A percentile compares a stretch with the other conserved stretches of the same genome.
These are phyloP conservation scores for Penaeus indicus DNA, from an alignment of 1,140 invertebrate species.

Conservation along the genomic window DNA sequence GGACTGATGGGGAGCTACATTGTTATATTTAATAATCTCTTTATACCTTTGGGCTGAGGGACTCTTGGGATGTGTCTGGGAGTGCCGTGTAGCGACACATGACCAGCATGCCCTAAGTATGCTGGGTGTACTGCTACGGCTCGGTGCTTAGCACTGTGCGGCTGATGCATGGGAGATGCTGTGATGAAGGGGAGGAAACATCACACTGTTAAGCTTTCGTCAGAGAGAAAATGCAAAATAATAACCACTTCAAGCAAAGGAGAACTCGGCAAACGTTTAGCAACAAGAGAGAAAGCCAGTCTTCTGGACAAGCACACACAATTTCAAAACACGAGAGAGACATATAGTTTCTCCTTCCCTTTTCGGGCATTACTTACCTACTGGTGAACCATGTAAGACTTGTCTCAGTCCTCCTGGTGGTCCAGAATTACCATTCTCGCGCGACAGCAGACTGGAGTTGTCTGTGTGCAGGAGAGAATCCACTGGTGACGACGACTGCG, in stretches of 20 bases:
- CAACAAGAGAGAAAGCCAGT: too few relatives aligned
- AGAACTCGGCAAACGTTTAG: too few relatives aligned
- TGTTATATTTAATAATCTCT: too few relatives aligned
- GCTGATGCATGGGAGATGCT: slow-evolving; percentile 55
- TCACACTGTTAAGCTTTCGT: background rate
- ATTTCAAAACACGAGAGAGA: background rate
- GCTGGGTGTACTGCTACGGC: slow-evolving; percentile 43
- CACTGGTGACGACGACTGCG: slow-evolving; percentile 88
- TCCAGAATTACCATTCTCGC: slow-evolving; percentile 44
- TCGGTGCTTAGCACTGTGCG: slow-evolving; percentile 31
- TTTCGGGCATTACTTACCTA: slow-evolving; percentile 31
- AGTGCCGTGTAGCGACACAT: slow-evolving; percentile 52
- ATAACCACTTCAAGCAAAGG: slow-evolving; percentile 9
- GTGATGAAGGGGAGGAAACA: background rate
- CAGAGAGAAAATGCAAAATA: background rate
- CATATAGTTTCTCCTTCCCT: background rate
- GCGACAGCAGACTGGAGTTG: slow-evolving; percentile 38
- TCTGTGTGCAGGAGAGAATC: slow-evolving; percentile 73
- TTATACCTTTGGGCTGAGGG: slow-evolving; percentile 48
- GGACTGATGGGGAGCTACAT: too few relatives aligned
- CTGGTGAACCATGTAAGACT: slow-evolving; percentile 45
- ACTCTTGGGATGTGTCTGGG: slow-evolving; percentile 57
- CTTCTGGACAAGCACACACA: background rate
- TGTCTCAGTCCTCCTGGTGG: slow-evolving; percentile 39
- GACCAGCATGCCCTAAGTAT: slow-evolving; percentile 35